Conservation (phyloP, 2,888 invertebrate species). For the Drosophila peninsularis region DNA sequence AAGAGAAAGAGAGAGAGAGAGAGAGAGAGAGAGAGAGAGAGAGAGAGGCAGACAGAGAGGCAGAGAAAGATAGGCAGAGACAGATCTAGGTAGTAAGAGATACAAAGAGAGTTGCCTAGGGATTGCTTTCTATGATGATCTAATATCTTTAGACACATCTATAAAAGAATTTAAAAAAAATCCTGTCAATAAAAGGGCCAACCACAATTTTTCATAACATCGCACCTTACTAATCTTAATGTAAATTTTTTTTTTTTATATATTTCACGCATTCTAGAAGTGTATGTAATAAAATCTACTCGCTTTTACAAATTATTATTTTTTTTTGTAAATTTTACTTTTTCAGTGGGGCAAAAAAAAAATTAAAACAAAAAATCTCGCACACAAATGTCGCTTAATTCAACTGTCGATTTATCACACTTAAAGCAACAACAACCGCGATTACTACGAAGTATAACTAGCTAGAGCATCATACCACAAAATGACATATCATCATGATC, state of each 20-base stretch:
- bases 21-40: background rate
- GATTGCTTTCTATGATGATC: no score
- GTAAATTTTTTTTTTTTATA: no score
- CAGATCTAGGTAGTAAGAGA: background rate
- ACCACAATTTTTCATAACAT: no score
- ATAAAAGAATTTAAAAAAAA: no score
- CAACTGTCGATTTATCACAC: conserved; percentile 79
- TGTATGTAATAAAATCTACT: background rate
- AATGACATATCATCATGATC: conserved; percentile 16
- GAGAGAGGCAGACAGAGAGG: background rate
- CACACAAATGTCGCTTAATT: conserved; percentile 62
- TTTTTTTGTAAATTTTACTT: background rate
- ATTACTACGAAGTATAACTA: conserved; percentile 21
- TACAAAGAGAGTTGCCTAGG: no score
- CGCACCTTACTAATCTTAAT: no score
- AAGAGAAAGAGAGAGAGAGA: background rate
- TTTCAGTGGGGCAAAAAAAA: conserved; percentile 5
- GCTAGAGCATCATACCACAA: conserved; percentile 34
- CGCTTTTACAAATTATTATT: background rate
- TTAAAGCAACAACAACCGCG: conserved; percentile 47
- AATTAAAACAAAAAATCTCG: conserved; percentile 2
- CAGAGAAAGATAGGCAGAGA: background rate
- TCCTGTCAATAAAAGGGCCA: no score
- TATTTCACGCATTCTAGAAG: background rate
- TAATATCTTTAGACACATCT: no score